Conservation (phyloP, 2,113 vertebrate genomes). For the Hypanus sabinus region DNA sequence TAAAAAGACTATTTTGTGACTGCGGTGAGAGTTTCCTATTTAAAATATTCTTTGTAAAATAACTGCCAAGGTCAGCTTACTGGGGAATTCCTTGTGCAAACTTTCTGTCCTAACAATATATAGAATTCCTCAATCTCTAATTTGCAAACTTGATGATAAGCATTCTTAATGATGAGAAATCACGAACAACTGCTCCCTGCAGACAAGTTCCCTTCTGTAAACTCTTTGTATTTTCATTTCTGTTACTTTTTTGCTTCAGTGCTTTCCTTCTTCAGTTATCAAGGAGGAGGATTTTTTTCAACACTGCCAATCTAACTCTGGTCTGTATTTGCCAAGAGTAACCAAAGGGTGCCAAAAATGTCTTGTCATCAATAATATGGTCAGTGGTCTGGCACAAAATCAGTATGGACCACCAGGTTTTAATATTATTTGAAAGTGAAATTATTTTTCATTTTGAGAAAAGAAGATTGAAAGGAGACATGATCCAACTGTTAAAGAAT, state of each 20-base stretch:
- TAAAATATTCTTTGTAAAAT: constrained; percentile 15
- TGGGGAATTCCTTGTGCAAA: neutral
- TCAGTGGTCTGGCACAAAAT: constrained; percentile 1
- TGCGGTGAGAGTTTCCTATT: constrained; percentile 14
- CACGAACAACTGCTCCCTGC: neutral
- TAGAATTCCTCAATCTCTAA: neutral
- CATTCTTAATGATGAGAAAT: neutral
- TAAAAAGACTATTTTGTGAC: neutral
- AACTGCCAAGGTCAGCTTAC: neutral
- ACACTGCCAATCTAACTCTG: neutral
- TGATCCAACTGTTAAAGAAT: constrained; percentile 27
- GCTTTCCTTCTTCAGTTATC: neutral
- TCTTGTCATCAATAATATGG: neutral
- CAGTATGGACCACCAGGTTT: constrained; percentile 3
- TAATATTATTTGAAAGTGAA: constrained; percentile 6
- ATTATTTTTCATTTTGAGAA: constrained; percentile 5
- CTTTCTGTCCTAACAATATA: neutral
- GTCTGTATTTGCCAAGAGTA: neutral
- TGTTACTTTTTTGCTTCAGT: neutral
- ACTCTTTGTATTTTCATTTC: neutral
- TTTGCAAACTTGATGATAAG: neutral
- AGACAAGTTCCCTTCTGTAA: neutral
- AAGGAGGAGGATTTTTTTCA: neutral
- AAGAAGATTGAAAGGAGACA: neutral
- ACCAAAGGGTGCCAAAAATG: neutral